Evolutionary conservation across 2,888 invertebrate genomes (phyloP).

Genomic region (Thereva unica): DNA sequence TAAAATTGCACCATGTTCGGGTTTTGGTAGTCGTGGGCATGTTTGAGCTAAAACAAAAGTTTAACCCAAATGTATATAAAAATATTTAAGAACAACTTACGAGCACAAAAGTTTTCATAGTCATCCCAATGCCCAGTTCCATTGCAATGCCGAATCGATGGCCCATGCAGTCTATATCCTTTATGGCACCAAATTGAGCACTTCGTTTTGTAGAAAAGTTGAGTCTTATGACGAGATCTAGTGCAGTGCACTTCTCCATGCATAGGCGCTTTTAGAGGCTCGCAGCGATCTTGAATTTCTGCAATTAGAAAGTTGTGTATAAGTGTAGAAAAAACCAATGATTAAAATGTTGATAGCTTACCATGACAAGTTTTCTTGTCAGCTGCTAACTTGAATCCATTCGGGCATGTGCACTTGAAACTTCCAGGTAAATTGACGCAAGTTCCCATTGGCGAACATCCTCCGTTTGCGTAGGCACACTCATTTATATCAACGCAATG

Average conservation of each 20-base stretch:
- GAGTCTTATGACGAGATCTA: slow-evolving; percentile 54
- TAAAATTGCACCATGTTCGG: slow-evolving; percentile 60
- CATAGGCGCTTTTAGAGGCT: slow-evolving; percentile 49
- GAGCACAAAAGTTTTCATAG: slow-evolving; percentile 60
- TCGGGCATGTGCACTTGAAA: slow-evolving; percentile 60
- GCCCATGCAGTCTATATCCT: slow-evolving; percentile 63
- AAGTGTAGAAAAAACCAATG: slow-evolving; percentile 1
- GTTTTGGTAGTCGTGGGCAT: slow-evolving; percentile 60
- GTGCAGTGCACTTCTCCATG: slow-evolving; percentile 55
- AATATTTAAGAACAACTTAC: slow-evolving; percentile 54
- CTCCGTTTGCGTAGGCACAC: slow-evolving; percentile 58
- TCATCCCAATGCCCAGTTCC: slow-evolving; percentile 60
- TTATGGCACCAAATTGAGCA: slow-evolving; percentile 54
- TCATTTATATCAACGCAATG: slow-evolving; percentile 63
- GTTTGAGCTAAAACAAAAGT: slow-evolving; percentile 51
- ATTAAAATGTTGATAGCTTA: slow-evolving; percentile 7
- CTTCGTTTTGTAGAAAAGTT: slow-evolving; percentile 53
- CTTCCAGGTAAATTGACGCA: slow-evolving; percentile 61
- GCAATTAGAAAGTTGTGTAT: not conserved
- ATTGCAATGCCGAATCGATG: slow-evolving; percentile 60
- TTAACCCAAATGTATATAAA: not conserved
- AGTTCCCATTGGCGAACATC: slow-evolving; percentile 49
- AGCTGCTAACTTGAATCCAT: slow-evolving; percentile 52
- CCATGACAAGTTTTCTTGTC: slow-evolving; percentile 47
- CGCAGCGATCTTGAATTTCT: slow-evolving; percentile 52